Conservation (phyloP, 2,797 vertebrate genomes). For the Platalea minor region DNA sequence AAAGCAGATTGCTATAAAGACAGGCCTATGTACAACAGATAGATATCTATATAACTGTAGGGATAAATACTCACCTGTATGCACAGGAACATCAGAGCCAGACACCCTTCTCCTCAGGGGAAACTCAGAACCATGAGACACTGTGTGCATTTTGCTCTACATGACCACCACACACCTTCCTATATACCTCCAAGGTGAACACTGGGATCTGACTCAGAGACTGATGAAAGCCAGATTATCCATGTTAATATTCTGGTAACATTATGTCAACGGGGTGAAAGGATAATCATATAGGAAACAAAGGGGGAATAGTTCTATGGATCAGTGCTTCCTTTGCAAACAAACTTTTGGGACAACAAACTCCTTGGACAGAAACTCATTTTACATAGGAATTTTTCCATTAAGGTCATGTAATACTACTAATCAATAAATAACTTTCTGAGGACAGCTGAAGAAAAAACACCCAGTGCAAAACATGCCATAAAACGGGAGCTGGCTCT, state of each 20-base stretch:
- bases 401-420: not conserved
- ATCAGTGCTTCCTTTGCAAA: not conserved
- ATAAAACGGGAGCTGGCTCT: not conserved
- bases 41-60: conserved; percentile 57
- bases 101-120: conserved; percentile 34
- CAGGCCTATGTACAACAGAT: conserved; percentile 41
- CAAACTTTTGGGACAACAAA: not conserved
- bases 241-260: not conserved
- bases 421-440: not conserved
- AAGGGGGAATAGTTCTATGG: not conserved
- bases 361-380: not conserved
- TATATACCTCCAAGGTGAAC: not conserved
- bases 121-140: conserved; percentile 36
- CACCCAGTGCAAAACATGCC: not conserved
- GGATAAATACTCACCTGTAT: conserved; percentile 60
- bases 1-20: conserved; percentile 43
- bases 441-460: conserved; percentile 7
- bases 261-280: not conserved
- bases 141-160: not conserved
- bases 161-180: conserved; percentile 34
- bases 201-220: conserved; percentile 19
- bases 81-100: conserved; percentile 51
- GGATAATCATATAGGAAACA: not conserved
- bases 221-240: not conserved
- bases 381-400: not conserved